These are phyloP conservation scores for Carollia perspicillata DNA, from an alignment of 2,113 vertebrate species.

Conservation along the genomic window DNA sequence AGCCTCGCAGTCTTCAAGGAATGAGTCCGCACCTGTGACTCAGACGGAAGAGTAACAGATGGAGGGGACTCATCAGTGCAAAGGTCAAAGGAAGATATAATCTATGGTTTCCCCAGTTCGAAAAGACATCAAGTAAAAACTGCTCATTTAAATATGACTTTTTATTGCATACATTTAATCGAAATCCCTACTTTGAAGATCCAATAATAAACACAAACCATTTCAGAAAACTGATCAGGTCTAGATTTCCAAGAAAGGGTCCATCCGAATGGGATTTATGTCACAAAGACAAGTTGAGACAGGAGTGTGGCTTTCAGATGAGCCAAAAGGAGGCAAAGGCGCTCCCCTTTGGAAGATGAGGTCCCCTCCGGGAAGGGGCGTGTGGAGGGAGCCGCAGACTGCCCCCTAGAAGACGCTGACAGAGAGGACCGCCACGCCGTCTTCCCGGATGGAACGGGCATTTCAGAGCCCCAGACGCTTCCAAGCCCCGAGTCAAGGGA, in stretches of 20 bases:
- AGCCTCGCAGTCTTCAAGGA: neutral
- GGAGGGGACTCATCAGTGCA: neutral
- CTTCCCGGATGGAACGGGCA: neutral
- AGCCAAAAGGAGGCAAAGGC: neutral
- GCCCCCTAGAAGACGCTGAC: neutral
- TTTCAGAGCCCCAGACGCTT: neutral
- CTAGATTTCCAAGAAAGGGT: neutral
- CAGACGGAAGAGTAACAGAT: fast-evolving
- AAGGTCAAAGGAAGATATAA: neutral
- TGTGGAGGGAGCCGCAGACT: neutral
- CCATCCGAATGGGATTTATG: neutral
- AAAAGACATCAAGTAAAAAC: neutral
- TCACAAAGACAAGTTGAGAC: neutral
- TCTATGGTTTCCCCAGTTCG: neutral
- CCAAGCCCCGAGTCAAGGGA: neutral
- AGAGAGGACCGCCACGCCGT: neutral
- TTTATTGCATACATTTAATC: neutral
- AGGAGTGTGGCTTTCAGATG: neutral
- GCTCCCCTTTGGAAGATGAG: neutral
- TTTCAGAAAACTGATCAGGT: neutral
- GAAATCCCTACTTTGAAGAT: neutral
- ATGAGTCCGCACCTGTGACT: neutral
- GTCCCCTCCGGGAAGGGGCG: neutral
- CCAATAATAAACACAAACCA: neutral
- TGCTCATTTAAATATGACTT: neutral